phyloP scores from a whole-genome alignment of 1,140 invertebrate genomes.

The Heliconius nattereri region DNA sequence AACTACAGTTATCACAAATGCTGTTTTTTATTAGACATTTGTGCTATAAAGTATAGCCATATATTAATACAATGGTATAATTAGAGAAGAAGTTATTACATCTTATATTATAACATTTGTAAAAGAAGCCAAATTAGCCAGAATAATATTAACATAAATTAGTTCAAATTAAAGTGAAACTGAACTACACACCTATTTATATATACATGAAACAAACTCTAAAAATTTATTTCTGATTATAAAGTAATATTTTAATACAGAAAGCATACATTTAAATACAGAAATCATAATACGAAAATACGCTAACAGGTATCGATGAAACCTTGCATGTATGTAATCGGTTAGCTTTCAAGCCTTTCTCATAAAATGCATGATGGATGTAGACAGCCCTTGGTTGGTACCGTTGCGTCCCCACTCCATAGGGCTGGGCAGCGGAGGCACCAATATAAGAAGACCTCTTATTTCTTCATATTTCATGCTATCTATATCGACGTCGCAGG shows the following conservation, averaged over 20 bases:
- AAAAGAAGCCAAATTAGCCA: not conserved
- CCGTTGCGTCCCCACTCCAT: slow-evolving; percentile 68
- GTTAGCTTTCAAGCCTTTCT: slow-evolving; percentile 62
- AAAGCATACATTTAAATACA: slow-evolving; percentile 22
- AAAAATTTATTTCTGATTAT: not conserved
- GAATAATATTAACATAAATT: slow-evolving; percentile 3
- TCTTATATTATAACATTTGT: not conserved
- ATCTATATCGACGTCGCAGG: slow-evolving; percentile 19
- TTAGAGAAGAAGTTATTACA: not conserved
- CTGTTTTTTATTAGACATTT: not conserved
- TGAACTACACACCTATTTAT: not conserved
- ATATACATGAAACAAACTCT: not conserved
- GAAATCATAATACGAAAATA: slow-evolving; percentile 32
- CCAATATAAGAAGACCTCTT: slow-evolving; percentile 50
- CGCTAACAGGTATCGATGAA: slow-evolving; percentile 55
- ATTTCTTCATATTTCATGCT: slow-evolving; percentile 8
- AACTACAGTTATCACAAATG: slow-evolving; percentile 1
- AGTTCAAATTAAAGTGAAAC: not conserved
- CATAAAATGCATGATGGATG: slow-evolving; percentile 79
- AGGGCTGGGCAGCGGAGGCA: slow-evolving; percentile 57
- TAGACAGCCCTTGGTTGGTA: slow-evolving; percentile 70
- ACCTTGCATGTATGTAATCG: slow-evolving; percentile 72
- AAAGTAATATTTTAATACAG: not conserved
- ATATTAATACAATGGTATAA: not conserved
- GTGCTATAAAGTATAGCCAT: not conserved